Evolutionary conservation across 2,797 vertebrate species (phyloP).

Genomic region (Odontamblyopus lacepedii): DNA sequence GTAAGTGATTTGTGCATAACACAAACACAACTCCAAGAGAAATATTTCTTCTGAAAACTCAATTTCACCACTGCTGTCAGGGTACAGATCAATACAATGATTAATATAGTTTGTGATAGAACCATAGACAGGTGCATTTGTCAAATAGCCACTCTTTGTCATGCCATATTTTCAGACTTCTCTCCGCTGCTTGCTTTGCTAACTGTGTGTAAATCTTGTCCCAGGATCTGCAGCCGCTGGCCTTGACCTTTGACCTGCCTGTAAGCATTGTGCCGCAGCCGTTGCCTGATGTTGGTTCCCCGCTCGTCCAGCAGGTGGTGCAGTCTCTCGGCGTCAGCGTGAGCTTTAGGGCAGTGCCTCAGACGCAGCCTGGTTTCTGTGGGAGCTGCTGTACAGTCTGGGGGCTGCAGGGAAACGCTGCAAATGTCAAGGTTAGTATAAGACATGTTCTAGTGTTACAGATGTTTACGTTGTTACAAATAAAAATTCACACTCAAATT

Average conservation of each 20-base stretch:
- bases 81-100: constrained; percentile 46
- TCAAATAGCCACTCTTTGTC: constrained; percentile 30
- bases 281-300: constrained; percentile 73
- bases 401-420: constrained; percentile 76
- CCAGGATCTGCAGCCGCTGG: constrained; percentile 81
- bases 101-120: constrained; percentile 33
- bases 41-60: constrained; percentile 45
- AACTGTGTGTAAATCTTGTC: constrained; percentile 1
- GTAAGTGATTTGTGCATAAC: constrained; percentile 63
- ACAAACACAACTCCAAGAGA: constrained; percentile 16
- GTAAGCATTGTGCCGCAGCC: constrained; percentile 73
- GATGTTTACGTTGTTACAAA: not conserved
- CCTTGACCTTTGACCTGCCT: constrained; percentile 81
- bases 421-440: constrained; percentile 73
- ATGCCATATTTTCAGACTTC: constrained; percentile 7
- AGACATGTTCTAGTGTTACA: not conserved
- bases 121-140: constrained; percentile 32
- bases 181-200: not conserved
- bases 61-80: constrained; percentile 38
- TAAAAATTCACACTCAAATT: not conserved
- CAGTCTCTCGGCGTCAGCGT: constrained; percentile 78
- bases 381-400: constrained; percentile 78
- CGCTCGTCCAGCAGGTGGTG: constrained; percentile 80
- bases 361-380: constrained; percentile 72
- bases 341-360: constrained; percentile 72